A percentile compares a stretch with the other conserved stretches of the same genome.
Conservation (phyloP, 2,797 vertebrate genomes). For the Pogoniulus pusillus region DNA sequence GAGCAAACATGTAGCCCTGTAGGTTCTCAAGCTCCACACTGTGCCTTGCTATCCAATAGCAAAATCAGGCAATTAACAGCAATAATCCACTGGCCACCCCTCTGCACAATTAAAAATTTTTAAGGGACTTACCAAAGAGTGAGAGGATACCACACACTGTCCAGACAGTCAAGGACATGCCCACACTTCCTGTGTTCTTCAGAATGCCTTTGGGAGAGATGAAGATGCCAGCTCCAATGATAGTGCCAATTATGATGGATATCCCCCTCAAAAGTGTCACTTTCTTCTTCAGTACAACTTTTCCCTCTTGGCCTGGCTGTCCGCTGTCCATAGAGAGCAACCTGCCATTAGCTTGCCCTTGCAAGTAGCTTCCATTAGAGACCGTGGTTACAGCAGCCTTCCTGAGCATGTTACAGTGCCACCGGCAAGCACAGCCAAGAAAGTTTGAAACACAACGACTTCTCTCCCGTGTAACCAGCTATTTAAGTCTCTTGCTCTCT, state of each 20-base stretch:
- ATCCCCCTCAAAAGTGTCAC: slow-evolving; percentile 91
- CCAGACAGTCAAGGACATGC: slow-evolving; percentile 93
- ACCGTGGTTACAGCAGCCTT: slow-evolving; percentile 67
- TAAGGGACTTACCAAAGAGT: slow-evolving; percentile 89
- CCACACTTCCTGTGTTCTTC: slow-evolving; percentile 89
- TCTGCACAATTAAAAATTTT: slow-evolving; percentile 38
- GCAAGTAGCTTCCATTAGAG: slow-evolving; percentile 63
- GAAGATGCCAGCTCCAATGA: slow-evolving; percentile 97
- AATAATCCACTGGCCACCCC: neutral
- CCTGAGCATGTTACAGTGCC: slow-evolving; percentile 78
- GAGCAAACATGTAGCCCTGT: neutral
- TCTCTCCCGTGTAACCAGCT: neutral
- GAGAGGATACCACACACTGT: slow-evolving; percentile 90
- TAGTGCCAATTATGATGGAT: slow-evolving; percentile 93
- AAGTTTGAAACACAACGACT: slow-evolving; percentile 26
- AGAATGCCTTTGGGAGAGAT: slow-evolving; percentile 96
- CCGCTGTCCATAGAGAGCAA: slow-evolving; percentile 44
- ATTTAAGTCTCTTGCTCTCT: neutral
- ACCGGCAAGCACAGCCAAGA: slow-evolving; percentile 10
- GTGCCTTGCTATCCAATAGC: slow-evolving; percentile 24
- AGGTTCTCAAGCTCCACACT: slow-evolving; percentile 22
- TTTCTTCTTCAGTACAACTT: slow-evolving; percentile 90
- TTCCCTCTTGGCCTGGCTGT: slow-evolving; percentile 50
- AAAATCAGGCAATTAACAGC: slow-evolving; percentile 7
- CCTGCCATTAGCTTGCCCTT: slow-evolving; percentile 53